Base-by-base conservation (phyloP, 1,140 invertebrate species). In the Pomacea maculata region DNA sequence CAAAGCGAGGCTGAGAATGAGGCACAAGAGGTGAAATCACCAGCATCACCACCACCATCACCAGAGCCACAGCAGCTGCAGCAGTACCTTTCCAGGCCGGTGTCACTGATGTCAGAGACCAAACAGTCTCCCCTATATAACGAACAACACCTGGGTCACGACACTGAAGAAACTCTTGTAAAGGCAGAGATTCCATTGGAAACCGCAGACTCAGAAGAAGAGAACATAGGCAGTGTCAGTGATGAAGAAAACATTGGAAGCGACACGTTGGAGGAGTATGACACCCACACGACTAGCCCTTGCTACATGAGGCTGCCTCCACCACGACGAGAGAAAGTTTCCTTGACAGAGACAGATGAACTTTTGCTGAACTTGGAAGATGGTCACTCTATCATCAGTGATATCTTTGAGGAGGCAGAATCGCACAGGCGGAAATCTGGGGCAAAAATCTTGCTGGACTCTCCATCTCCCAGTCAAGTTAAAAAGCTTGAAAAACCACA, bases 181-280 rank as follows among this genome's bases (percentile, higher is more conserved):
- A 74, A 55, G 5, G 34, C 63, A 25, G 79, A 75, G 34, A 57
- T 57, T 17, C 73, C 72, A 12, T 17, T 61, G 1, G 75, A 77
- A 34, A 21, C 61, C 10, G 78, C 68, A 14, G 82, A 81, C 17
- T 79, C 75, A 29, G 84, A 85, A 10, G 84, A 86, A 81, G 86
- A 85, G 45, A 82, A 86, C 77, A 85, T 86, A 55, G 84, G 83
- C 25, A 84, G 84, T 80, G 86, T 85, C 45, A 86, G 85, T 78
- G 84, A 85, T 73, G 79, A 83, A 19, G 85, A 86, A 75, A 71
- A 79, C 9, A 0, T 61, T 61, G 57, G 19, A 75, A 83, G 34
- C 57, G 79, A 45, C 76, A 64, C 12, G 55, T 52, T 8, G 79
- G 71, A 83, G 17, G 74, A 78, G 45, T 65, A 73, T 19, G 79